Evolutionary conservation across 1,140 invertebrate species (phyloP).

Genomic region (Euwallacea similis): DNA sequence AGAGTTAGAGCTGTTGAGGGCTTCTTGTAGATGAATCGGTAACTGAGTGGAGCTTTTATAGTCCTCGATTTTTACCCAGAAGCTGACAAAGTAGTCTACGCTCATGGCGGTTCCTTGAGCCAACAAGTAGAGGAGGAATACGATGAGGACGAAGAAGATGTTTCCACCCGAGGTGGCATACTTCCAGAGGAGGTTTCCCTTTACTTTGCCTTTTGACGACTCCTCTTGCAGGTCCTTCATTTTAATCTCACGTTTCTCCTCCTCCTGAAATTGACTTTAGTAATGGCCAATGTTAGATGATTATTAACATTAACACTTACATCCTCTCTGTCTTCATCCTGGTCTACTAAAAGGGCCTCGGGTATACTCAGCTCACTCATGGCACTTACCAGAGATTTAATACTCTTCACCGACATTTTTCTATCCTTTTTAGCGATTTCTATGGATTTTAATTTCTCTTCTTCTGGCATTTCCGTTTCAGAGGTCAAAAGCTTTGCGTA

Average conservation of each 20-base stretch:
- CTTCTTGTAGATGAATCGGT: not conserved
- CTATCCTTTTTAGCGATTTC: constrained; percentile 39
- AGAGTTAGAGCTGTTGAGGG: not conserved
- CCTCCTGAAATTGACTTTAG: constrained; percentile 16
- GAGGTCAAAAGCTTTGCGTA: constrained; percentile 59
- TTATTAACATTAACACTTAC: not conserved
- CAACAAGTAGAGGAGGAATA: constrained; percentile 64
- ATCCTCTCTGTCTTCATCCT: constrained; percentile 36
- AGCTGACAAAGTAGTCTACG: constrained; percentile 79
- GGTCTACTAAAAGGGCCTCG: constrained; percentile 46
- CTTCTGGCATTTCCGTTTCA: constrained; percentile 45
- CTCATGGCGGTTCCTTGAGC: constrained; percentile 69
- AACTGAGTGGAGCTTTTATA: constrained; percentile 4
- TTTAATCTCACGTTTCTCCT: constrained; percentile 43
- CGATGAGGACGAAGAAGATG: constrained; percentile 58
- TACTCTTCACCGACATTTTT: constrained; percentile 46
- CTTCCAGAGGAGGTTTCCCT: constrained; percentile 52
- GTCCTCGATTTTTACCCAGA: constrained; percentile 64
- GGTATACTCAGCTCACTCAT: constrained; percentile 49
- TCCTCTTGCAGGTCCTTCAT: constrained; percentile 50
- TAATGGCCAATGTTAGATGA: not conserved
- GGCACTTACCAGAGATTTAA: constrained; percentile 42
- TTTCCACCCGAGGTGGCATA: constrained; percentile 73
- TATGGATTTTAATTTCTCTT: constrained; percentile 41
- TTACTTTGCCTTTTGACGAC: constrained; percentile 51